A percentile compares a stretch with the other conserved stretches of the same genome.
Conservation (phyloP, 2,113 vertebrate species). For the Pontoporia blainvillei region DNA sequence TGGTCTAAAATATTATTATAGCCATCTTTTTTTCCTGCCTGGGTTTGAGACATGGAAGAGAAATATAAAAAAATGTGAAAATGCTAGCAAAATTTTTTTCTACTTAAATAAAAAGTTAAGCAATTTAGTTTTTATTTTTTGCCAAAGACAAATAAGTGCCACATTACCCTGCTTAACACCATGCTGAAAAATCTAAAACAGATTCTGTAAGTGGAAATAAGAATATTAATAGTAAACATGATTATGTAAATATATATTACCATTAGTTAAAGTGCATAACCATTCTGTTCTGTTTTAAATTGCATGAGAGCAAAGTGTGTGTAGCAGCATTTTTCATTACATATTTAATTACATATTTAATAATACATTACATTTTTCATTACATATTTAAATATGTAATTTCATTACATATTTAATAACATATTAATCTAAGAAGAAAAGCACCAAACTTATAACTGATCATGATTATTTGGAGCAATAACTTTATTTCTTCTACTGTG, state of each 20-base stretch:
- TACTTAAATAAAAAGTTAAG: conserved; percentile 13
- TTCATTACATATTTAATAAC: conserved; percentile 20
- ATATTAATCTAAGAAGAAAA: not conserved
- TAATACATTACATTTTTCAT: not conserved
- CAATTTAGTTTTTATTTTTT: conserved; percentile 11
- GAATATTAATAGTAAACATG: conserved; percentile 9
- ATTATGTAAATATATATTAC: conserved; percentile 24
- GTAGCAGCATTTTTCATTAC: not conserved
- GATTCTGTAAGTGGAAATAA: not conserved
- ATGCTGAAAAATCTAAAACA: not conserved
- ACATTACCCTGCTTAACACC: not conserved
- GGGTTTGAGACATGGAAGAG: not conserved
- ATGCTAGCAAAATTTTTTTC: not conserved
- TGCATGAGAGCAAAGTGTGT: not conserved
- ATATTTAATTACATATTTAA: conserved; percentile 34
- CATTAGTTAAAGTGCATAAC: not conserved
- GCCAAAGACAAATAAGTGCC: not conserved
- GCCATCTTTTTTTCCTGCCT: not conserved
- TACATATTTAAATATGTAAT: not conserved
- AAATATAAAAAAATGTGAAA: not conserved
- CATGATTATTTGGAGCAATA: not conserved
- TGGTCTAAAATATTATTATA: not conserved
- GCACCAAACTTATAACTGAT: not conserved
- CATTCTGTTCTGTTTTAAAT: conserved; percentile 12
- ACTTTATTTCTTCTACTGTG: not conserved